Base-by-base conservation (phyloP, 2,888 invertebrate genomes). In the Stegana nigrithorax region DNA sequence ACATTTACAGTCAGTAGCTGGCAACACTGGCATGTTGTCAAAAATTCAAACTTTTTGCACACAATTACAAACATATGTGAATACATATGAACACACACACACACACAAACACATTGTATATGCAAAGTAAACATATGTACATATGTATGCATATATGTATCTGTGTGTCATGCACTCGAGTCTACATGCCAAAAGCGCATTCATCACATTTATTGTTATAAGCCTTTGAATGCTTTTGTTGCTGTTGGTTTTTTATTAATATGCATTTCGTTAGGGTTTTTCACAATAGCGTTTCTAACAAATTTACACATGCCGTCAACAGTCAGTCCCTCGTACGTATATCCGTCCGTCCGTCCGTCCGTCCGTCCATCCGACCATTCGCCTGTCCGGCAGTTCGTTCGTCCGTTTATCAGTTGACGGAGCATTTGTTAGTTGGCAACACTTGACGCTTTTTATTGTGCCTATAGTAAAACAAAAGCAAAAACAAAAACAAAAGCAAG, bases 231-330 rank as follows among this genome's bases (percentile, higher is more conserved):
- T 39, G 39, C 17, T 17, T n/a, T 39, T 17, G 17, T 39, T 17
- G 39, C 17, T 39, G 39, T 39, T 39, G 39, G 17, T 39, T 39
- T n/a, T 39, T 39, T 39, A 39, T 39, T 39, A 39, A 39, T 39
- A 39, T 39, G 14, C 39, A 17, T 14, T 39, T 39, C 17, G 39
- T 39, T 39, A 17, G 17, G n/a, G 39, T 45, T 21, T 6, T 45
- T 21, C 7, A 21, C 51, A 55, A 21, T n/a, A n/a, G n/a, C 36
- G 36, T 36, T 55, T 55, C 53, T 21, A 55, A 55, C 32, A 55
- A 55, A 32, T 29, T 27, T 27, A 27, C 29, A 51, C 29, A 23
- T 23, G 27, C 21, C 12, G 45, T 45, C 45, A n/a, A 23, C 27
- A 29, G 23, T 14, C 47, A 4, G 5, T 44, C 23, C 5, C 10